These are phyloP conservation scores for Triplophysa tibetana DNA, from an alignment of 2,113 vertebrate genomes.

Conservation along the genomic window DNA sequence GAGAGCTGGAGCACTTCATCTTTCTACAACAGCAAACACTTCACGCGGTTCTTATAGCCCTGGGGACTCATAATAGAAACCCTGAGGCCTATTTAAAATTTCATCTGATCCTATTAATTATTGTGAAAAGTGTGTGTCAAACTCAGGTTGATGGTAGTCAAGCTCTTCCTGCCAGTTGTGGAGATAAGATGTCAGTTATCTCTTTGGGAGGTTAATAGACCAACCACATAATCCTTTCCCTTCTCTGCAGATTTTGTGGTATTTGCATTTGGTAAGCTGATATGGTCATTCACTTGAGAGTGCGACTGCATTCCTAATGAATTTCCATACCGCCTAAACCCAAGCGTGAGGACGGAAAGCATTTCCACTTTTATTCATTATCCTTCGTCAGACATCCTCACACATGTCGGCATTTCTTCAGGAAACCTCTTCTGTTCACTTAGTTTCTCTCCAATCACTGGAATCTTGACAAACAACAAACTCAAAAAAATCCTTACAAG, in stretches of 20 bases:
- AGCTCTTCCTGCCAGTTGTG: conserved; percentile 59
- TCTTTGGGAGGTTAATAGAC: conserved; percentile 66
- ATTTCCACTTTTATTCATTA: conserved; percentile 49
- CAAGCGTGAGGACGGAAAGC: conserved; percentile 44
- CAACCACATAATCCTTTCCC: conserved; percentile 62
- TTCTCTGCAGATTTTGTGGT: conserved; percentile 62
- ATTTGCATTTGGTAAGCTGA: conserved; percentile 68
- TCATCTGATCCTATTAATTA: conserved; percentile 66
- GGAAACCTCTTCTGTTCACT: conserved; percentile 29
- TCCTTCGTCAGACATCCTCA: conserved; percentile 38
- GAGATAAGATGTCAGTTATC: conserved; percentile 67
- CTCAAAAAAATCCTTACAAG: not conserved
- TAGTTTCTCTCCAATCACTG: conserved; percentile 13
- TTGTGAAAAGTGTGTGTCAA: conserved; percentile 61
- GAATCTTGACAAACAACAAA: conserved; percentile 16
- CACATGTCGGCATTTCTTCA: conserved; percentile 16
- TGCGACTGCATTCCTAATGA: conserved; percentile 65
- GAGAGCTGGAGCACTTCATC: conserved; percentile 19
- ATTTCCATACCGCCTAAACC: conserved; percentile 56
- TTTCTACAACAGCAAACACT: conserved; percentile 39
- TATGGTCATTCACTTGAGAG: conserved; percentile 65
- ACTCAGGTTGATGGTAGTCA: conserved; percentile 56
- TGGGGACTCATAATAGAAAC: conserved; percentile 55
- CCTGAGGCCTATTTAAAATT: conserved; percentile 60
- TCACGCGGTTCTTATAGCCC: conserved; percentile 42